Evolutionary conservation across 2,888 invertebrate genomes (phyloP), one percentile per base, ranked within the genome.

Genomic region (Pterostichus niger): DNA sequence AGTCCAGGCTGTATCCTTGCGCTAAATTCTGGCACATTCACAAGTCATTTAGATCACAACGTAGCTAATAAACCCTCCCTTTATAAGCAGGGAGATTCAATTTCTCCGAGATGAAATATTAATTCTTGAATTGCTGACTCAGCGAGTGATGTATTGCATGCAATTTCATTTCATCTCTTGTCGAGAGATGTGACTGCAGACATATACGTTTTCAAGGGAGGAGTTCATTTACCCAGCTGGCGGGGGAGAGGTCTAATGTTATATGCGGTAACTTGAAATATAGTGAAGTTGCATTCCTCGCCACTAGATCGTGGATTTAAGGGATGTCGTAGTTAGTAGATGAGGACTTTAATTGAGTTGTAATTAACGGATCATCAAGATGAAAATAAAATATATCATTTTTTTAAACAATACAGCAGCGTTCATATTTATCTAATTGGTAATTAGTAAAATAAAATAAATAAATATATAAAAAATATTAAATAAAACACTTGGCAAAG

Each of bases 91-190:
- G 11, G 13, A 49, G 13, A 49, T 49, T 49, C 49, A 49, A 49
- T 49, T 49, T 49, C 49, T 40, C 7, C 40, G 40, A 10, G 13
- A 49, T 64, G 64, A 64, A 64, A 64, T 64, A 64, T 64, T 64
- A 64, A 64, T 64, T 64, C 64, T 64, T 64, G 59, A 59, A 59
- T 59, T 13, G 64, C 64, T 13, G 6, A n/a, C 11, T 33, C 7
- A 33, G 64, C n/a, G 9, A 49, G 64, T 64, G 64, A 64, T 64
- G 35, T 64, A 64, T 33, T 13, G 13, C n/a, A 64, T 49, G 33
- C 64, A 64, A 64, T 64, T 49, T 49, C 46, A 46, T 46, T 6
- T 35, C 40, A 9, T 40, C 49, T 49, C 35, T 33, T 35, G 7
- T 1, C n/a, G n/a, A 64, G 33, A 64, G n/a, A 13, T 64, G 64